A percentile compares a stretch with the other conserved stretches of the same genome.
phyloP scores from a whole-genome alignment of 2,797 vertebrate species.

The Moxostoma hubbsi region DNA sequence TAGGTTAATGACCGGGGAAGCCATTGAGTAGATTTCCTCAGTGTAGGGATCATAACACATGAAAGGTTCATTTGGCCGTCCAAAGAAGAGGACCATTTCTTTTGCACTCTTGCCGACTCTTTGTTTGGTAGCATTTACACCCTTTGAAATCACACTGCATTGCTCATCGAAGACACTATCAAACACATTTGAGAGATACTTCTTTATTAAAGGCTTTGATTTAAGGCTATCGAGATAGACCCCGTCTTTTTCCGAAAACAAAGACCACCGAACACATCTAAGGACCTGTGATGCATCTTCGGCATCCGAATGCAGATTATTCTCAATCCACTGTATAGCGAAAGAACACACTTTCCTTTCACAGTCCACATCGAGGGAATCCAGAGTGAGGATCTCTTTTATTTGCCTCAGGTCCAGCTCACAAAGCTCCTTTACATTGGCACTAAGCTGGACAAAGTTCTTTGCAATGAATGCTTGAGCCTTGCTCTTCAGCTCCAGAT shows the following conservation, averaged over 20 bases:
- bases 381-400: conserved; percentile 78
- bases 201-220: conserved; percentile 74
- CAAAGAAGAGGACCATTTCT: conserved; percentile 89
- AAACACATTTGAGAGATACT: conserved; percentile 73
- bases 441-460: conserved; percentile 80
- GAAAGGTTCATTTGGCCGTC: conserved; percentile 84
- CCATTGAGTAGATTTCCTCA: conserved; percentile 84
- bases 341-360: conserved; percentile 82
- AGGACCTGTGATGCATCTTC: conserved; percentile 77
- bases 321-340: conserved; percentile 84
- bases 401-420: conserved; percentile 81
- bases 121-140: conserved; percentile 71
- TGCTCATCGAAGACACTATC: conserved; percentile 68
- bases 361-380: conserved; percentile 81
- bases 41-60: conserved; percentile 87
- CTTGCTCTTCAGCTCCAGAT: conserved; percentile 78
- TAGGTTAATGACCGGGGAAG: conserved; percentile 80
- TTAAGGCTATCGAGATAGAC: conserved; percentile 79
- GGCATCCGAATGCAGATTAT: conserved; percentile 68
- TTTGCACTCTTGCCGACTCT: conserved; percentile 85
- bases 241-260: conserved; percentile 81
- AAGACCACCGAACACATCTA: conserved; percentile 82
- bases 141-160: conserved; percentile 61
- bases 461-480: conserved; percentile 83
- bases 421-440: conserved; percentile 73